Base-by-base conservation (phyloP, 2,797 vertebrate species). In the Protosalanx chinensis region DNA sequence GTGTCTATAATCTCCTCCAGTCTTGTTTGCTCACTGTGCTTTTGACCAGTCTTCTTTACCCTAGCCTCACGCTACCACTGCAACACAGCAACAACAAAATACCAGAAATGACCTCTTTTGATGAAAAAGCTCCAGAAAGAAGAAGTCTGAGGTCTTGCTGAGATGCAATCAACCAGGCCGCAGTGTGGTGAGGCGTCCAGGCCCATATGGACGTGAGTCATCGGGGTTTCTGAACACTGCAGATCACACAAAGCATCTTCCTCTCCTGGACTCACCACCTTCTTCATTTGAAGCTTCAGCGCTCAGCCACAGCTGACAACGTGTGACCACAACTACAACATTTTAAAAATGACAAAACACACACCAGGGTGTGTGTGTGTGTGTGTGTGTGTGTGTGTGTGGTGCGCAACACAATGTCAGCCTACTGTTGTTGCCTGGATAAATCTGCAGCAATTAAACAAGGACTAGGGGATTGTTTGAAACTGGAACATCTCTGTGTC, bases 161-260 rank as follows among this genome's bases (percentile, higher is more conserved):
- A 8, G 69, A 62, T 63, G 37, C 23, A 64, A 71, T 53, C 59
- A 30, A 53, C 18, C 13, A 71, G 37, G 60, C 15, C 13, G 60
- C 29, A 5, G 63, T 53, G n/a, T 57, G 51, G 49, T 41, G 53
- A 18, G 70, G 46, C 56, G 37, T 33, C 59, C 46, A 71, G 60
- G 60, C 20, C 69, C 51, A 64, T 56, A 72, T 65, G 30, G 49
- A 63, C 53, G 49, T 8, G 30, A 33, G 29, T 49, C 60, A 63
- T 71, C 60, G 33, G 69, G 15, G 13, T 64, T 37, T 12, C 59
- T 27, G 59, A 62, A 29, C 27, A 53, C 12, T 72, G 51, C 33
- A 64, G 62, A 72, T 65, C 61, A 64, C 70, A 72, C 6, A 1
- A 32, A 37, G 70, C 61, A 15, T 49, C 61, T 46, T 56, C 64